These are phyloP conservation scores for Lepidotrigona ventralis DNA, from an alignment of 1,140 invertebrate species.

Conservation along the genomic window DNA sequence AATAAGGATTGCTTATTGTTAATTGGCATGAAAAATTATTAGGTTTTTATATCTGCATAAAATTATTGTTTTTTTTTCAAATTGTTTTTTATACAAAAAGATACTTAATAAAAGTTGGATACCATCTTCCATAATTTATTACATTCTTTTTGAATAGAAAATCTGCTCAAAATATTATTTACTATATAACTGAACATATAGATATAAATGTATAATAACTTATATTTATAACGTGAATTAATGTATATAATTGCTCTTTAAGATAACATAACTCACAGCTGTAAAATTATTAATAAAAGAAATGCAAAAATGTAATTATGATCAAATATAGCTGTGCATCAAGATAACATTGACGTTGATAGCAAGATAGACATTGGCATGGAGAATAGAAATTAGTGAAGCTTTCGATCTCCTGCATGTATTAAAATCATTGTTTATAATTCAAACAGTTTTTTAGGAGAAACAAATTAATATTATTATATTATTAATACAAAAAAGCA, in stretches of 20 bases:
- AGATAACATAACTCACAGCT: conserved; percentile 47
- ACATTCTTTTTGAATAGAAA: conserved; percentile 53
- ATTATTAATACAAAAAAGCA: not conserved
- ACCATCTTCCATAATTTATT: conserved; percentile 24
- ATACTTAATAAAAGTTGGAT: conserved; percentile 17
- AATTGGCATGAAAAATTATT: conserved; percentile 12
- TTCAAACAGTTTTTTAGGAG: not conserved
- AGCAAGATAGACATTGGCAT: not conserved
- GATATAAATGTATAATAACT: conserved; percentile 71
- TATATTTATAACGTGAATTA: conserved; percentile 74
- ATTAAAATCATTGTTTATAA: conserved; percentile 30
- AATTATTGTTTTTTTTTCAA: conserved; percentile 28
- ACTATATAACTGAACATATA: conserved; percentile 57
- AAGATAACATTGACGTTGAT: conserved; percentile 4
- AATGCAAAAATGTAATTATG: conserved; percentile 58
- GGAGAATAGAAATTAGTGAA: conserved; percentile 13
- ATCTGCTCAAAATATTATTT: conserved; percentile 71
- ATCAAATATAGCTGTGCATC: conserved; percentile 51
- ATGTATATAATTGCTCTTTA: conserved; percentile 70
- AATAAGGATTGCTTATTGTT: not conserved
- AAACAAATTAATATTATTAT: not conserved
- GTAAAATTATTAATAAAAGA: conserved; percentile 49
- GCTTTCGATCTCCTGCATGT: conserved; percentile 31
- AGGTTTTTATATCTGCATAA: conserved; percentile 5
- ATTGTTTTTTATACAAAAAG: conserved; percentile 18